Percentiles rank a stretch among this genome's conserved stretches.
These are phyloP conservation scores for Bradysia coprophila DNA, from an alignment of 1,140 invertebrate species.

Conservation along the genomic window DNA sequence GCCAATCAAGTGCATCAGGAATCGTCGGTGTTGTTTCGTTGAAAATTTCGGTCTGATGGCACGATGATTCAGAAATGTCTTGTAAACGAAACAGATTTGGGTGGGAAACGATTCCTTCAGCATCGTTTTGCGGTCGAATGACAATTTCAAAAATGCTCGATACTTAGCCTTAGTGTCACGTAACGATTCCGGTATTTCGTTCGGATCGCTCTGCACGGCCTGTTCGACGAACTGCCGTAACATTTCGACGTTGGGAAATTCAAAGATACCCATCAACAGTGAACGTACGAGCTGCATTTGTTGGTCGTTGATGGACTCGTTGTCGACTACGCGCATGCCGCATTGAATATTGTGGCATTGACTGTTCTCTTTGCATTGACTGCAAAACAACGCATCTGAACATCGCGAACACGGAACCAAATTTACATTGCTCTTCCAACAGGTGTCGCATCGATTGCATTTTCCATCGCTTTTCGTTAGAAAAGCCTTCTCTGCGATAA, in stretches of 20 bases:
- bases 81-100: no score
- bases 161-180: background rate
- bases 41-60: no score
- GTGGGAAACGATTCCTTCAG: no score
- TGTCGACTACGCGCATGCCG: no score
- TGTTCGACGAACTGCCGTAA: background rate
- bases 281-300: background rate
- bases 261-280: background rate
- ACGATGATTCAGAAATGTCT: no score
- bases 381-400: conserved; percentile 49
- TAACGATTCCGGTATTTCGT: background rate
- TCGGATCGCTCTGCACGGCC: background rate
- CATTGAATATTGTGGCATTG: background rate
- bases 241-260: background rate
- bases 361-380: conserved; percentile 39
- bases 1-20: no score
- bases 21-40: no score
- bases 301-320: background rate
- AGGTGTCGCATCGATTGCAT: conserved; percentile 54
- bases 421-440: conserved; percentile 43
- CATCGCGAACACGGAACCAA: conserved; percentile 45
- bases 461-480: conserved; percentile 43
- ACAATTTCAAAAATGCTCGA: background rate
- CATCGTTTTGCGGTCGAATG: no score
- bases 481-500: conserved; percentile 62